Base-by-base conservation (phyloP, 2,888 invertebrate species). In the Zaprionus lineosus region DNA sequence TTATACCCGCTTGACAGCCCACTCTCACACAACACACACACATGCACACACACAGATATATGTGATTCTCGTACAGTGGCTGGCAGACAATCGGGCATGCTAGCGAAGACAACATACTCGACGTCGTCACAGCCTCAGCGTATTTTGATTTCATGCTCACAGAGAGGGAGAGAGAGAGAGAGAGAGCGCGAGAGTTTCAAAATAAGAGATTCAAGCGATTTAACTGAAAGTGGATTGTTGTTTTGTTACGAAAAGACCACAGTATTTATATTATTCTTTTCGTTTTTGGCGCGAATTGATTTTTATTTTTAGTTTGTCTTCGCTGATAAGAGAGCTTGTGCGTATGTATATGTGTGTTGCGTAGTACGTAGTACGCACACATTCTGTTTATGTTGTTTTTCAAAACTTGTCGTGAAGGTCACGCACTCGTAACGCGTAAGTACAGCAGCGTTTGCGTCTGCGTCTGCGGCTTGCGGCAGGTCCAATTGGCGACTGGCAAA, bases 391-490 rank as follows among this genome's bases (percentile, higher is more conserved):
- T 76, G 73, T 58, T 78, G 56, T 72, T 63, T 67, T 82, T 67
- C 51, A 47, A 64, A 75, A 72, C 73, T 75, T 46, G 74, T 72
- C 63, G 57, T 81, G 78, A 82, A 78, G 82, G 82, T 82, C 82
- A 82, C 70, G 36, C 69, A 61, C 50, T 43, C 56, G 44, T 14
- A 41, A 63, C 33, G 76, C 79, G 68, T 79, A 79, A 75, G 76
- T 76, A 79, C 76, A 79, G 76, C 73, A 69, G 46, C 51, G 64
- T 55, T 29, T 34, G 48, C 8, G 11, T 36, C 11, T 12, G 15
- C n/a, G 18, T 28, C 18, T 34, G 24, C 28, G 31, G n/a, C 37
- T 55, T 67, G 53, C 14, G 46, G 58, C 68, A 57, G 56, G 52
- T 62, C 40, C 61, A 50, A 52, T 31, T 12, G 15, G 6, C 12